Evolutionary conservation across 2,888 invertebrate species (phyloP).

Genomic region (Polymixis lichenea): DNA sequence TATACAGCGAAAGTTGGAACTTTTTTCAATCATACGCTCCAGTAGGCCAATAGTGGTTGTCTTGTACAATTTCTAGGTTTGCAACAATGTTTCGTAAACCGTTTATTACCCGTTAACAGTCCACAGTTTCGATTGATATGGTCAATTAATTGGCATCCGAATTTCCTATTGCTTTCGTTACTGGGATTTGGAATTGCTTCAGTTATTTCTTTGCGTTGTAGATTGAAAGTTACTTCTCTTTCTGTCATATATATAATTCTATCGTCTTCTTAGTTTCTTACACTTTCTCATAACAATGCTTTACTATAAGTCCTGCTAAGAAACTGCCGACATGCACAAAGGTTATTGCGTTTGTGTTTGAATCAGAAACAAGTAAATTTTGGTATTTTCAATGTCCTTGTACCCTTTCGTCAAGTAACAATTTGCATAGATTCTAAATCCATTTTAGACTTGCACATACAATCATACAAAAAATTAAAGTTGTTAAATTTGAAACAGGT

Average conservation of each 20-base stretch:
- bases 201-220: neutral
- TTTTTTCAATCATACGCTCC: constrained; percentile 90
- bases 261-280: neutral
- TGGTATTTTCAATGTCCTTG: constrained; percentile 32
- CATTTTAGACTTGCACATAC: constrained; percentile 28
- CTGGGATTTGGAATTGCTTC: constrained; percentile 22
- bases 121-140: constrained; percentile 72
- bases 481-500: constrained; percentile 24
- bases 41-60: constrained; percentile 82
- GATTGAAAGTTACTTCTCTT: neutral
- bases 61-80: constrained; percentile 87
- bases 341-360: constrained; percentile 35
- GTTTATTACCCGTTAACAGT: constrained; percentile 62
- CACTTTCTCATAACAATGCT: no score
- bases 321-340: constrained; percentile 22
- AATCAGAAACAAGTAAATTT: constrained; percentile 31
- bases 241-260: neutral
- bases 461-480: constrained; percentile 8
- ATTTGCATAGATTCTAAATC: constrained; percentile 32
- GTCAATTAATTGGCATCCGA: constrained; percentile 67
- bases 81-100: constrained; percentile 86
- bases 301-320: no score
- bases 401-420: constrained; percentile 23
- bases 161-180: constrained; percentile 28
- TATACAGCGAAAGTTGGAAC: constrained; percentile 82